Conservation (phyloP, 2,797 vertebrate genomes). For the Girardinus metallicus region DNA sequence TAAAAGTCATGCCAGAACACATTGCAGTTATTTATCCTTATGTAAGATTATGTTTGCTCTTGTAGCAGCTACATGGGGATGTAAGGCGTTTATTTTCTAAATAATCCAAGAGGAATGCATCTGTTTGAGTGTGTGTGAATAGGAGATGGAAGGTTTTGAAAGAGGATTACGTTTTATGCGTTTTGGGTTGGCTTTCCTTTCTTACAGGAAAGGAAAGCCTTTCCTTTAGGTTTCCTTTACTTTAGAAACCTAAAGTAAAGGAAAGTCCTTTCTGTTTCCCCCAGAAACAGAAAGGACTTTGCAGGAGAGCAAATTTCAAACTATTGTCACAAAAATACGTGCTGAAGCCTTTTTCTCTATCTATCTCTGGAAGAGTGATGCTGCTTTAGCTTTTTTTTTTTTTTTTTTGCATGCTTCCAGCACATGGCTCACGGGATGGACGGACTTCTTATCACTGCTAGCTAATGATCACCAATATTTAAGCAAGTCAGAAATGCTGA, state of each 20-base stretch:
- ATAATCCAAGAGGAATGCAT: background rate
- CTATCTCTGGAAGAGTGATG: background rate
- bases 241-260: no score
- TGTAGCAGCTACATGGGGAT: background rate
- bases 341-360: background rate
- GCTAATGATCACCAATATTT: background rate
- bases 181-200: background rate
- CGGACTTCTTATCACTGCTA: background rate
- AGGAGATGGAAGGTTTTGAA: background rate
- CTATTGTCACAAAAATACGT: background rate
- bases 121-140: background rate
- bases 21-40: background rate
- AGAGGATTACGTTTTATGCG: background rate
- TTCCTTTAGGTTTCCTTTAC: constrained; percentile 1
- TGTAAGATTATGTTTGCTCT: background rate
- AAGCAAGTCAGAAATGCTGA: background rate
- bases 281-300: no score
- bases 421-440: background rate
- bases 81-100: background rate
- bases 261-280: no score
- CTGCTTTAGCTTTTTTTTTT: background rate
- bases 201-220: background rate
- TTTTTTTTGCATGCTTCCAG: background rate
- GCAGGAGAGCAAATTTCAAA: background rate
- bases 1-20: constrained; percentile 1